A percentile compares a stretch with the other conserved stretches of the same genome.
Conservation (phyloP, 2,888 invertebrate species). For the Tridacna crocea region DNA sequence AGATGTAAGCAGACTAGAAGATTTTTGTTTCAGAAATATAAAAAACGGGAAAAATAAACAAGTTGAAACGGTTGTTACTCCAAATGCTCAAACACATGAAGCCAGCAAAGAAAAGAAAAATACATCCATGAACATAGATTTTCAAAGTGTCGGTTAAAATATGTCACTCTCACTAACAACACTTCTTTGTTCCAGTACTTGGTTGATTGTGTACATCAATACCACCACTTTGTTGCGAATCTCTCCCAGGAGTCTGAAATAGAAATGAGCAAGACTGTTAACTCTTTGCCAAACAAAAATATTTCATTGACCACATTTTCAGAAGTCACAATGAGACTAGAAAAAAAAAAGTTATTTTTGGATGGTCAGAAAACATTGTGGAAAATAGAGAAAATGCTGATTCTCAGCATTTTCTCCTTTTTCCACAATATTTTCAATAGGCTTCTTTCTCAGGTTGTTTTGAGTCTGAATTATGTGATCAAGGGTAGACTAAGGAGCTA, state of each 20-base stretch:
- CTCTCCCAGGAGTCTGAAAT: constrained; percentile 80
- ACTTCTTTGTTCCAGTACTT: constrained; percentile 61
- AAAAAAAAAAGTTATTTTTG: neutral
- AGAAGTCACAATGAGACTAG: neutral
- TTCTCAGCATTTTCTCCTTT: no score
- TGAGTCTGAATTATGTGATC: no score
- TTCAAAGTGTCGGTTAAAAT: neutral
- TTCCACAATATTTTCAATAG: no score
- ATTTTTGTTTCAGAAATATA: no score
- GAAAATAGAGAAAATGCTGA: no score
- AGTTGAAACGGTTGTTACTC: constrained; percentile 1
- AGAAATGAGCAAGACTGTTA: neutral
- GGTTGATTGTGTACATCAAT: constrained; percentile 70
- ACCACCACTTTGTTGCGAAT: constrained; percentile 72
- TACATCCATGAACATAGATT: constrained; percentile 6
- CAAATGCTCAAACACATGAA: constrained; percentile 3
- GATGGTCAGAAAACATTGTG: no score
- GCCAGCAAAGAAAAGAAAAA: constrained; percentile 14
- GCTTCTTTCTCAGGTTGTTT: no score
- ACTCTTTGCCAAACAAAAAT: neutral
- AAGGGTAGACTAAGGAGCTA: no score
- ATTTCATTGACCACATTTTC: no score
- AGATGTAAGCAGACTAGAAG: no score
- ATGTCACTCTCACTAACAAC: constrained; percentile 52
- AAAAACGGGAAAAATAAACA: no score